Base-by-base conservation (phyloP, 1,140 invertebrate species). In the Anastrepha ludens region DNA sequence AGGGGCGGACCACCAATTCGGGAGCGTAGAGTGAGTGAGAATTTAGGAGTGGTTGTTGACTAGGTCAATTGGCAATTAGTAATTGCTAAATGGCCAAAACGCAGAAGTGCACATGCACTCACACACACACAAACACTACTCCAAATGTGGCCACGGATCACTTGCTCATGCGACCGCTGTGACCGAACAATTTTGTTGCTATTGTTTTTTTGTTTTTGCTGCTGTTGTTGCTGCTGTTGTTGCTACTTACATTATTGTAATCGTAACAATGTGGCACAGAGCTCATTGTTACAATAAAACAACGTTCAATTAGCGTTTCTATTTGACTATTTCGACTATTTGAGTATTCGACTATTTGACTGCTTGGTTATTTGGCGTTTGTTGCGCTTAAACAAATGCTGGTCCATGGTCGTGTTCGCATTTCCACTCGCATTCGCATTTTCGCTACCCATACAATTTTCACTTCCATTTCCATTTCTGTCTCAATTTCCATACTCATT, bases 11-110 rank as follows among this genome's bases (percentile, higher is more conserved):
- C 29, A 29, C 29, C 29, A 20, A 20, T 9, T 81, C 20, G 15
- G 20, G n/a, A 20, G 47, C 29, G 60, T 62, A 17, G 74, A 55
- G 3, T 13, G 47, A 81, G 74, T 47, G 2, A 20, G 47, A 50
- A 81, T 81, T 20, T 20, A 41, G 5, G 74, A 29, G 20, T 81
- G 41, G 17, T 29, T 81, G 74, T 81, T 81, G 74, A 81, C 47
- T 81, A 41, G 74, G 74, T 81, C 74, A 81, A 81, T 81, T 81
- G 74, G 74, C 74, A 81, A 81, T 81, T 81, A 81, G 74, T 55
- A 55, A 81, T 81, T 55, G 74, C 44, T 41, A 81, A 62, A 62
- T 62, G 60, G 60, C 13, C 15, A 4, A 62, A 81, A 81, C n/a
- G 74, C 20, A 55, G 47, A 81, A 55, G 47, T 9, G 17, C 20